These are phyloP conservation scores for Poecilus cupreus DNA, from an alignment of 2,888 invertebrate species.

Conservation along the genomic window DNA sequence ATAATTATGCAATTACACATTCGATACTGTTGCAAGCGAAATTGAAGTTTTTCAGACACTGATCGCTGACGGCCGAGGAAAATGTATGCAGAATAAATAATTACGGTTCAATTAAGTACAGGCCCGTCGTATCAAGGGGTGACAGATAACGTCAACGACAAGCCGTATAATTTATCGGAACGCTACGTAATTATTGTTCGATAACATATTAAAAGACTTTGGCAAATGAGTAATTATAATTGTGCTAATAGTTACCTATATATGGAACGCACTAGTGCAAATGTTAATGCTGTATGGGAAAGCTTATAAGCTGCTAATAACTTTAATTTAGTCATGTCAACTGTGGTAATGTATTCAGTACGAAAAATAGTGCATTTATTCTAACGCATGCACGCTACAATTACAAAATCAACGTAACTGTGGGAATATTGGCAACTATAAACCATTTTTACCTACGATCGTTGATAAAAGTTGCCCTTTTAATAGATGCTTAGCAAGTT, in stretches of 20 bases:
- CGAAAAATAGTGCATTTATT: conserved; percentile 14
- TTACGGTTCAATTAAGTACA: conserved; percentile 52
- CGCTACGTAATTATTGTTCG: conserved; percentile 31
- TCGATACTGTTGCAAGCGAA: conserved; percentile 27
- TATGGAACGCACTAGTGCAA: background rate
- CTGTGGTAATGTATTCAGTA: background rate
- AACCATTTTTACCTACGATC: no score
- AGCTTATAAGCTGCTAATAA: conserved; percentile 12
- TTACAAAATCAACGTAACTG: conserved; percentile 26
- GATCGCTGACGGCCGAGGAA: conserved; percentile 20
- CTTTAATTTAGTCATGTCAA: conserved; percentile 20
- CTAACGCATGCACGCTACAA: background rate
- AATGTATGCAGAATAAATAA: conserved; percentile 55
- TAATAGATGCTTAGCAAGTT: no score
- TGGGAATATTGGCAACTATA: background rate
- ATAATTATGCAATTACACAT: conserved; percentile 50
- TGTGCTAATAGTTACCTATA: background rate
- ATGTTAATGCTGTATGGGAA: background rate
- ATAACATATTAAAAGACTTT: conserved; percentile 40
- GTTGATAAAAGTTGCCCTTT: no score
- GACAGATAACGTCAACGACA: conserved; percentile 36
- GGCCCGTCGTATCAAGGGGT: conserved; percentile 1
- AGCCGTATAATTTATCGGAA: conserved; percentile 36
- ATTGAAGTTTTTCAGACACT: conserved; percentile 22
- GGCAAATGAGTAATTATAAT: conserved; percentile 37